Percentiles rank a stretch among this genome's conserved stretches.
phyloP scores from a whole-genome alignment of 1,140 invertebrate genomes.

The Platyscapa corneri region DNA sequence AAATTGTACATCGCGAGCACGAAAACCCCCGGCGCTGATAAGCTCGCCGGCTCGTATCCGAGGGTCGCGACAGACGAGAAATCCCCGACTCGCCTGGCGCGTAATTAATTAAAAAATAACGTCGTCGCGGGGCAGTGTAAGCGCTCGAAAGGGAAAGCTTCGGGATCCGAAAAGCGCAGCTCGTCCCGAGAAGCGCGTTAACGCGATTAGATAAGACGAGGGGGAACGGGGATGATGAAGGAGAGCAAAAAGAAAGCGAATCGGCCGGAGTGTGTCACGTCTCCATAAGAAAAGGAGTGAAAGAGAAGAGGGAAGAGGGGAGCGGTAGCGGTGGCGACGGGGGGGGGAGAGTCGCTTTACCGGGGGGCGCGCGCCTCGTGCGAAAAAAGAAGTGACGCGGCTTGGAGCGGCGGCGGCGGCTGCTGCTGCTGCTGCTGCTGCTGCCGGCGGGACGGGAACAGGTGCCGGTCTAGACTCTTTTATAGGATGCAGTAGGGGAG shows the following conservation, averaged over 20 bases:
- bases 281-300: background rate
- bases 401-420: slow-evolving; percentile 6
- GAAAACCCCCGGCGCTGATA: background rate
- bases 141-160: too few species aligned
- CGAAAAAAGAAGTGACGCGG: slow-evolving; percentile 53
- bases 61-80: too few species aligned
- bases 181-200: background rate
- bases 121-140: background rate
- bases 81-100: too few species aligned
- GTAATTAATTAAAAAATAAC: background rate
- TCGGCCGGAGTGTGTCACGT: background rate
- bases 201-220: slow-evolving; percentile 28
- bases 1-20: background rate
- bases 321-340: background rate
- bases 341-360: background rate
- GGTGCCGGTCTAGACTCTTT: slow-evolving; percentile 70
- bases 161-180: background rate
- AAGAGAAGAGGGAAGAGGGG: background rate
- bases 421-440: background rate
- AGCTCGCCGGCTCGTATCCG: background rate
- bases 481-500: slow-evolving; percentile 52
- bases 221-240: background rate
- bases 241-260: background rate
- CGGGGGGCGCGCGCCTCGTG: slow-evolving; percentile 12
- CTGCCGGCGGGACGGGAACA: slow-evolving; percentile 54